Base-by-base conservation (phyloP, 2,888 invertebrate genomes). In the Cacoxenus indagator region DNA sequence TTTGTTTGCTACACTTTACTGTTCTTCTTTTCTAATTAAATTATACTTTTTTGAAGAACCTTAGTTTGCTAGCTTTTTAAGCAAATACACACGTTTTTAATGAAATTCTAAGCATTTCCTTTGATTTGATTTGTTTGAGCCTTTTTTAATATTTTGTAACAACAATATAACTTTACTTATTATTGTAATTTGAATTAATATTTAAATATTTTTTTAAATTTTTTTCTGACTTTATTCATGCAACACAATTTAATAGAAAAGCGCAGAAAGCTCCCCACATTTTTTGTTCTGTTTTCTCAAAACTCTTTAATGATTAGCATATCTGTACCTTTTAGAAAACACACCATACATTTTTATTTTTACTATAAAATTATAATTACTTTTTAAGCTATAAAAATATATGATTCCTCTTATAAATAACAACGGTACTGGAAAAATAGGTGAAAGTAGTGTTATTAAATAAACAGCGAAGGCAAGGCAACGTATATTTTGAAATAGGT, bases 351-450 rank as follows among this genome's bases (percentile, higher is more conserved):
- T 37, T 37, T 37, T 37, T 14, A 11, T 37, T 37, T 37, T 14
- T n/a, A n/a, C n/a, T n/a, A n/a, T n/a, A n/a, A n/a, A n/a, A n/a
- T n/a, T n/a, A n/a, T n/a, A n/a, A n/a, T n/a, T n/a, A n/a, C n/a
- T n/a, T n/a, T n/a, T n/a, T n/a, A n/a, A n/a, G n/a, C n/a, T n/a
- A n/a, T n/a, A n/a, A n/a, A n/a, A n/a, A n/a, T n/a, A 68, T 72
- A 70, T 72, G 68, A 71, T 73, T 74, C 74, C 74, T 74, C 74
- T 74, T 74, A 74, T 74, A 74, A 74, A 72, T 74, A 68, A 17
- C 24, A 55, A 55, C 8, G 11, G 5, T 11, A 37, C 8, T 11
- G 14, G 37, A 37, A 11, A 37, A 14, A 11, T 37, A 37, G 37
- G 37, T 1, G 37, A n/a, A n/a, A n/a, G n/a, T n/a, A n/a, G n/a